These are phyloP conservation scores for Mastomys coucha DNA, from an alignment of 2,113 vertebrate genomes.

Conservation along the genomic window DNA sequence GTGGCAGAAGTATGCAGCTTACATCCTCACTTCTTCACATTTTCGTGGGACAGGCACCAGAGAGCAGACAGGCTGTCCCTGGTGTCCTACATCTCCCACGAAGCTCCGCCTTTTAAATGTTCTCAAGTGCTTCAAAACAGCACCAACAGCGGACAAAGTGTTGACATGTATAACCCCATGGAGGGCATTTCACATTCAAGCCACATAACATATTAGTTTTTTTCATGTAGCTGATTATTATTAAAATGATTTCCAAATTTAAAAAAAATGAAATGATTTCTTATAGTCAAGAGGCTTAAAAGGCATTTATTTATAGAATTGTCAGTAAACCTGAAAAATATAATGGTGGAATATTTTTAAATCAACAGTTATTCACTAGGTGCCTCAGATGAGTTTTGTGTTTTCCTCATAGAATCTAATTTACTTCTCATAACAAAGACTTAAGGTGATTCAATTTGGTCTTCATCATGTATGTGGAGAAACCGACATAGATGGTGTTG, in stretches of 20 bases:
- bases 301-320: background rate
- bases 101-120: background rate
- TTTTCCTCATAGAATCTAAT: conserved; percentile 12
- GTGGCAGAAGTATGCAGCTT: too few relatives aligned
- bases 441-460: background rate
- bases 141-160: background rate
- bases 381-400: background rate
- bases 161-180: background rate
- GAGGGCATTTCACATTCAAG: background rate
- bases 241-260: background rate
- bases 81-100: too few relatives aligned
- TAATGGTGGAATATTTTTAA: conserved; percentile 18
- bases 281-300: background rate
- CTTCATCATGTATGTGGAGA: background rate
- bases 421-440: background rate
- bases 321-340: background rate
- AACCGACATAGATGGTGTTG: background rate
- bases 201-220: background rate
- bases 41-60: background rate
- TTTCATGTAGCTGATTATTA: background rate
- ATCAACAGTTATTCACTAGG: background rate
- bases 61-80: background rate
- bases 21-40: background rate
- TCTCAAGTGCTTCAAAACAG: background rate
- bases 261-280: background rate